Base-by-base conservation (phyloP, 2,113 vertebrate genomes). In the Cettia cetti region DNA sequence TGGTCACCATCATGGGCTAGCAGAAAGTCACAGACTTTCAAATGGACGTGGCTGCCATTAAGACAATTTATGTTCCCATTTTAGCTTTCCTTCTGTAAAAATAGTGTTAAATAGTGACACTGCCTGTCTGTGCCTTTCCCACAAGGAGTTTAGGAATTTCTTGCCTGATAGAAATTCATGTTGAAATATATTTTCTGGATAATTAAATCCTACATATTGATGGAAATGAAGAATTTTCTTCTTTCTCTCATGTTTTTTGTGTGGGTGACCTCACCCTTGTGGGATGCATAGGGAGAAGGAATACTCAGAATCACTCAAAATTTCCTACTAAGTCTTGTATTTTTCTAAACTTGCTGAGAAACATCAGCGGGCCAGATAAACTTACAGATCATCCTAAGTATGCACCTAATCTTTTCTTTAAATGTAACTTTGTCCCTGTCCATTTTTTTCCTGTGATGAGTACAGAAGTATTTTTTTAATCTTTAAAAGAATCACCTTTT, bases 341-440 rank as follows among this genome's bases (percentile, higher is more conserved):
- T 74, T 86, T 91, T 77, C n/a, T 57, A 21, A 82, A 83, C 37
- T 77, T 80, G 15, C 8, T 45, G 24, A 64, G 24, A 57, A 61
- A 37, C 10, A 44, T 68, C 57, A 76, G 10, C 18, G 65, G 68
- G 7, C 4, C 28, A 60, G 37, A 30, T 16, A 74, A 17, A 68
- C 69, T n/a, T 64, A 60, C 19, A 49, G 22, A 44, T 31, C 16
- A 59, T 82, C 19, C 11, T 21, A 39, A 42, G 1, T 18, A 50
- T 3, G 6, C 23, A 30, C 18, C 8, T 31, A 49, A 44, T 11
- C 15, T 60, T 77, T 69, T 77, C 15, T 72, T 83, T 68, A 77
- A 65, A 59, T 0, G 0, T 39, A 22, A 19, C 9, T 70, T 63
- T 35, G 5, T 40, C n/a, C 30, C 22, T 76, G 16, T 40, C 7